These are phyloP conservation scores for Bacillus rossius DNA, from an alignment of 1,140 invertebrate species.

Conservation along the genomic window DNA sequence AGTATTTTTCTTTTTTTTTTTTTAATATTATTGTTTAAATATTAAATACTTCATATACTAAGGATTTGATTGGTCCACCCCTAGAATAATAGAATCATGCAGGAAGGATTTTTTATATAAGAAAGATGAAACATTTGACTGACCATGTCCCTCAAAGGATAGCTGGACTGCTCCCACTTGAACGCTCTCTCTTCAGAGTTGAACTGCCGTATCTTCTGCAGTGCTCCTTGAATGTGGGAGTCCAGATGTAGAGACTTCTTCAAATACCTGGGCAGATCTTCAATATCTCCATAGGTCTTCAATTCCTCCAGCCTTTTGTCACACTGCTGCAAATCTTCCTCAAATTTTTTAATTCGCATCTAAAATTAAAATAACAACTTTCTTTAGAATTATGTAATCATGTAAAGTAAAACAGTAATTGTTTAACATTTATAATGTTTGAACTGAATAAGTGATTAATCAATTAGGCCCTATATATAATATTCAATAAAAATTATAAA, in stretches of 20 bases:
- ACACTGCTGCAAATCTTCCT: conserved; percentile 69
- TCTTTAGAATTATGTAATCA: too few species aligned
- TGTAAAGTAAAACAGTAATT: too few species aligned
- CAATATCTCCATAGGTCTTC: conserved; percentile 83
- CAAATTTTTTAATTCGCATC: conserved; percentile 8
- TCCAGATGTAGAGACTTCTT: conserved; percentile 72
- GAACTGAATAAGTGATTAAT: too few species aligned
- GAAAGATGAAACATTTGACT: conserved; percentile 5
- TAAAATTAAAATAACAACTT: background rate
- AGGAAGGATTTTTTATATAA: too few species aligned
- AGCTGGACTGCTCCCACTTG: conserved; percentile 83
- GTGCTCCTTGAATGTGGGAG: conserved; percentile 58
- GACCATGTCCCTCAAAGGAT: conserved; percentile 72
- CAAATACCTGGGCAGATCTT: conserved; percentile 78
- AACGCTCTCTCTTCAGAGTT: conserved; percentile 91
- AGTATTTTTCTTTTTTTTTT: too few species aligned
- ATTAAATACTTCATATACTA: too few species aligned
- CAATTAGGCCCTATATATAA: too few species aligned
- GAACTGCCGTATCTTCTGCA: conserved; percentile 80
- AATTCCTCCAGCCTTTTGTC: conserved; percentile 79
- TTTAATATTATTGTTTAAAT: too few species aligned
- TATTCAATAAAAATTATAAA: too few species aligned
- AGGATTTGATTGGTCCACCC: too few species aligned
- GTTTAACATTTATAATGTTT: too few species aligned
- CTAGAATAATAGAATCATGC: too few species aligned